Evolutionary conservation across 2,888 invertebrate species (phyloP).

Genomic region (Leucophenga montana): DNA sequence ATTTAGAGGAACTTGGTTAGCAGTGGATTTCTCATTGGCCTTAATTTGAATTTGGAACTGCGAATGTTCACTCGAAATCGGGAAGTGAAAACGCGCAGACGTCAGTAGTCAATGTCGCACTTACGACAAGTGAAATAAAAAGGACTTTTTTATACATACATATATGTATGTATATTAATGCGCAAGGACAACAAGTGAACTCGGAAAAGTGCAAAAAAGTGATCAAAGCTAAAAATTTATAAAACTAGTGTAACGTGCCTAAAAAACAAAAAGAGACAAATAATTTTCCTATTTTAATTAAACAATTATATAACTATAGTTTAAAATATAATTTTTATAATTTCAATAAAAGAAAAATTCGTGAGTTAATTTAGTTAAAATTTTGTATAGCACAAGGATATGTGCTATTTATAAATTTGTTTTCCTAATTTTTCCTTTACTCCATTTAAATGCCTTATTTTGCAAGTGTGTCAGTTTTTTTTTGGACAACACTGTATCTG

Average conservation of each 20-base stretch:
- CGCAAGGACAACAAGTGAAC: not conserved
- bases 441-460: not conserved
- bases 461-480: not conserved
- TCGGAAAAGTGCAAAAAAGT: constrained; percentile 29
- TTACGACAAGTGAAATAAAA: constrained; percentile 1
- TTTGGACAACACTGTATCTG: not conserved
- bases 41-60: constrained; percentile 71
- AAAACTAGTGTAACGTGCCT: constrained; percentile 45
- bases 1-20: constrained; percentile 53
- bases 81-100: constrained; percentile 73
- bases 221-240: constrained; percentile 36
- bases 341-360: constrained; percentile 1
- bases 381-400: constrained; percentile 9
- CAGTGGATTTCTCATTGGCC: constrained; percentile 62
- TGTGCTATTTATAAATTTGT: not conserved
- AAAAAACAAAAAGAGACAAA: constrained; percentile 11
- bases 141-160: constrained; percentile 22
- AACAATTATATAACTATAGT: not conserved
- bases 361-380: constrained; percentile 7
- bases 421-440: not conserved
- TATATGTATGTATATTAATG: no score
- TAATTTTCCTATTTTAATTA: constrained; percentile 11
- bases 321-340: not conserved
- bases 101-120: constrained; percentile 56
- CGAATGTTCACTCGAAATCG: constrained; percentile 73